These are phyloP conservation scores for Cataglyphis rosenhaueri DNA, from an alignment of 2,888 invertebrate species.

Conservation along the genomic window DNA sequence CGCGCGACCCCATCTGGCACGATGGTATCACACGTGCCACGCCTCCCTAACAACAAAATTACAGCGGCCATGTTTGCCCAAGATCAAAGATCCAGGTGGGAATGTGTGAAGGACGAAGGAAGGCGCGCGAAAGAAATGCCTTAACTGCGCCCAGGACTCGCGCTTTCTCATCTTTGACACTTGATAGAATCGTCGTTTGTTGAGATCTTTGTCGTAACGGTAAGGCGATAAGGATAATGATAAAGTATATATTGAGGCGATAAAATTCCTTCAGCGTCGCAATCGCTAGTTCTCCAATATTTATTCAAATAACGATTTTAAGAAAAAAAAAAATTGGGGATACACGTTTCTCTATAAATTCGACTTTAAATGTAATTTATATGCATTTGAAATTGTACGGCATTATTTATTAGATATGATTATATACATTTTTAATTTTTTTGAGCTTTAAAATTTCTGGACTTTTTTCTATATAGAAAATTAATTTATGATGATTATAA, in stretches of 20 bases:
- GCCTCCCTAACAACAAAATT: constrained; percentile 77
- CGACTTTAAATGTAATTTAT: neutral
- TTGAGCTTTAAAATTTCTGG: neutral
- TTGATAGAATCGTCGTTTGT: neutral
- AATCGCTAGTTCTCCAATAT: neutral
- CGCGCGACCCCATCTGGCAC: constrained; percentile 64
- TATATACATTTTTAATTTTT: neutral
- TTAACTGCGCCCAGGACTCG: neutral
- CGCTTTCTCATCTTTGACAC: constrained; percentile 48
- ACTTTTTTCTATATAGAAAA: neutral
- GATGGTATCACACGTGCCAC: constrained; percentile 74
- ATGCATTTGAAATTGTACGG: neutral
- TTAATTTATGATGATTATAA: neutral
- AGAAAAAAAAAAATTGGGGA: neutral
- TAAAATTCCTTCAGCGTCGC: neutral
- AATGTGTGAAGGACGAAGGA: constrained; percentile 44
- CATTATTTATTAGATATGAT: neutral
- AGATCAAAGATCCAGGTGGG: constrained; percentile 78
- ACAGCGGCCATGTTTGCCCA: constrained; percentile 77
- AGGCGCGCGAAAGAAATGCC: constrained; percentile 37
- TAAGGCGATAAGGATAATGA: neutral
- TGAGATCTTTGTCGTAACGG: neutral
- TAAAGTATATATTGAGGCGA: neutral
- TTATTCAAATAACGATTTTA: neutral
- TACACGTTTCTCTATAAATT: neutral